Evolutionary conservation across 2,113 vertebrate species (phyloP), one percentile per base, ranked within the genome.

Genomic region (Podocnemis expansa): DNA sequence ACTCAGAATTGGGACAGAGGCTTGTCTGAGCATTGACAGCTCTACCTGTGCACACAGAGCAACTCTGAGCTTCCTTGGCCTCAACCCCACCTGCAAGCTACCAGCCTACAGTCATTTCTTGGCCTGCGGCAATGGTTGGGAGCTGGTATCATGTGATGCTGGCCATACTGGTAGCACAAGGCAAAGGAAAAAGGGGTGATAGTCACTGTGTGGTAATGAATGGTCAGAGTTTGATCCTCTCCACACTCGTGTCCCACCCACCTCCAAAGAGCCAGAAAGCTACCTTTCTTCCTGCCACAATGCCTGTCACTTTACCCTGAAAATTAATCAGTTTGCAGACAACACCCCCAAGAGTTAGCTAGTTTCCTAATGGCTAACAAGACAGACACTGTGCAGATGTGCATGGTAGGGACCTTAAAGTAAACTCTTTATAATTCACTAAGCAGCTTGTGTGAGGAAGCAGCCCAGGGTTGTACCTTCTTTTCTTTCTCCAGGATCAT

Each of bases 401-500:
- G 63, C n/a, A 70, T 38, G 63, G 9, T 38, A 70, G 10, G 19
- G 63, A 38, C 63, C 19, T 67, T 63, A 14, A n/a, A 58, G 17
- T 27, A 82, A 70, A 45, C 85, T 78, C 84, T 4, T 56, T 41
- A 34, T 89, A 94, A 70, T 31, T 47, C 52, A 27, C 88, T 60
- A 79, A 87, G 88, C 29, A 22, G 56, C 79, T 80, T 63, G 90
- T 0, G 14, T 4, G 58, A 10, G 54, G 7, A 70, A 88, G 78
- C 11, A 38, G 85, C 47, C 91, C 89, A 84, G 63, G 75, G 67
- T 17, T 83, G 41, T 97, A 98, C 98, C 98, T 98, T 98, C 94
- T 98, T 98, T 91, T 98, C 98, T 95, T 98, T 98, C 96, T 98
- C 98, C 93, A 98, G 89, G 84, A 98, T 98, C 97, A 98, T 98